phyloP scores from a whole-genome alignment of 1,140 invertebrate genomes.

The Diachasmimorpha longicaudata region DNA sequence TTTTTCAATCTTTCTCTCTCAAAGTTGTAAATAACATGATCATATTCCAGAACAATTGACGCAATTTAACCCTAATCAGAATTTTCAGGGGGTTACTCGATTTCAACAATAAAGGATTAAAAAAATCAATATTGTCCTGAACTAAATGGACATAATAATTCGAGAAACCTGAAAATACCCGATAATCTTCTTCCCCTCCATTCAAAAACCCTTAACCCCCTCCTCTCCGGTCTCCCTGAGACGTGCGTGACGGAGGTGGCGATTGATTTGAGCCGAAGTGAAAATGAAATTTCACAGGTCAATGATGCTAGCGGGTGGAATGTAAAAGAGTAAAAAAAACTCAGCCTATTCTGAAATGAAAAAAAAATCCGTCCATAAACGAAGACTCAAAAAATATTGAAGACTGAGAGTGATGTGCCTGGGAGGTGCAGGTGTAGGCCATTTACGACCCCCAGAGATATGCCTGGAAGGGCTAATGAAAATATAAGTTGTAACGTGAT shows the following conservation, averaged over 20 bases:
- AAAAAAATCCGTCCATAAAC: background rate
- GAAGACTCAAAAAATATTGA: background rate
- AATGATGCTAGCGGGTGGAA: background rate
- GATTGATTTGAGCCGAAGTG: slow-evolving; percentile 4
- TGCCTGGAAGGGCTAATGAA: slow-evolving; percentile 52
- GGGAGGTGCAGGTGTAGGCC: slow-evolving; percentile 47
- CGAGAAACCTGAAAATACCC: too few species aligned
- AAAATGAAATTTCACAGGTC: slow-evolving; percentile 9
- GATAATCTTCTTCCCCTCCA: background rate
- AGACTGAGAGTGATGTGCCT: background rate
- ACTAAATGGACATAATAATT: too few species aligned
- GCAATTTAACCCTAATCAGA: too few species aligned
- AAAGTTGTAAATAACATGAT: too few species aligned
- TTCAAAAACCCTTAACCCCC: background rate
- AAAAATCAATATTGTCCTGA: too few species aligned
- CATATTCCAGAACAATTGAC: too few species aligned
- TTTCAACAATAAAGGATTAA: too few species aligned
- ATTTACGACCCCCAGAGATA: slow-evolving; percentile 50
- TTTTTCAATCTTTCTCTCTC: too few species aligned
- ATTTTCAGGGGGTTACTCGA: too few species aligned
- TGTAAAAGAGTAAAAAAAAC: background rate
- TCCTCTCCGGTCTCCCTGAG: background rate
- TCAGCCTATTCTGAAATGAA: background rate
- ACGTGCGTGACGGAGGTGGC: background rate
- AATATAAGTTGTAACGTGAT: slow-evolving; percentile 59